Evolutionary conservation across 53 echinoderm and acorn worm species (phyloP), one percentile per base, ranked within the genome.

Genomic region (Arbacia lixula): DNA sequence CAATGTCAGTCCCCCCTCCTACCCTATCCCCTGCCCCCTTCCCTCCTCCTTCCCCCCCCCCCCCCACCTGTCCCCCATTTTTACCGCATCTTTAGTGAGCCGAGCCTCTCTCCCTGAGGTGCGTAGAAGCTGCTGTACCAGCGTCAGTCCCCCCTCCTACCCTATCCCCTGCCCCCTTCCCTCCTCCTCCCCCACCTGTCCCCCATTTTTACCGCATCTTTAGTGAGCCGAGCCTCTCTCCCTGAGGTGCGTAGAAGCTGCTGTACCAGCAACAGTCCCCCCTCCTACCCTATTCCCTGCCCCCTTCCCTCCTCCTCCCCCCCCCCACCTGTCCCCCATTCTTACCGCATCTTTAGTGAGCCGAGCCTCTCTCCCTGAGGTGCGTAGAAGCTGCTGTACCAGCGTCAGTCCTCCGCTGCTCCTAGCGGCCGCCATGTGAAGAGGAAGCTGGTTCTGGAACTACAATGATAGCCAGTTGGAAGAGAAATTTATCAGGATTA

Each of bases 171-270:
- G n/a, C n/a, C n/a, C n/a, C n/a, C n/a, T n/a, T n/a, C n/a, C n/a
- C n/a, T n/a, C n/a, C n/a, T n/a, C n/a, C n/a, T n/a, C n/a, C n/a
- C n/a, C n/a, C n/a, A n/a, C n/a, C n/a, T n/a, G n/a, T n/a, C n/a
- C n/a, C n/a, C n/a, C n/a, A n/a, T n/a, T n/a, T n/a, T 94, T 60
- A 96, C 97, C 54, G 68, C 79, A 84, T 96, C 97, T 88, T 88
- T 96, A 0, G 84, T 81, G 19, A 93, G 84, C 60, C 91, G 94
- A 22, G 93, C 89, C 74, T 94, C 97, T 88, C 90, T 91, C 0
- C 93, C 91, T 5, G 93, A 96, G 19, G 86, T 89, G 76, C 76
- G 91, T 64, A 96, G 91, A 33, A 96, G 76, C 28, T 76, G 78
- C 30, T 96, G 97, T 41, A 96, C 71, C 71, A 92, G 84, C 27